Evolutionary conservation across 2,113 vertebrate species (phyloP), one percentile per base, ranked within the genome.

Genomic region (Orycteropus afer): DNA sequence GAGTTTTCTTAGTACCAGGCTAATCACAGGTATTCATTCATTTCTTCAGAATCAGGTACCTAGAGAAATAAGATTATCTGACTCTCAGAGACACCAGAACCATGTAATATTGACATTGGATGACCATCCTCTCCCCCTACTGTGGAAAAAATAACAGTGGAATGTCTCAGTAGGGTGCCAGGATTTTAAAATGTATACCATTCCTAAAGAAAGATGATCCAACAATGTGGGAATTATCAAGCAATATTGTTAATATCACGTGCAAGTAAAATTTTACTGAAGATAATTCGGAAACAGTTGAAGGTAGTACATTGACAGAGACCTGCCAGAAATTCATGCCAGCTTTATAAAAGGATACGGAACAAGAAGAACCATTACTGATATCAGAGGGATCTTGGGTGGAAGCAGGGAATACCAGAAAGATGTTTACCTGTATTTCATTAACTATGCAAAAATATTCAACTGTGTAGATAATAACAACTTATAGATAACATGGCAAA

Each of bases 141-240:
- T 8, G 11, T 81, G 59, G 67, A 83, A 94, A 90, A 79, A 5
- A 88, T 57, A 87, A 17, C 42, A 37, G 45, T 6, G 71, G 37
- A 84, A 27, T 78, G 42, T 61, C 32, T 77, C 53, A 77, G 1
- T 77, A 79, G 29, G 37, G 76, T 29, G 8, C 40, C 22, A 40
- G 37, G 32, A 59, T 90, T 94, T 42, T 79, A 37, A 77, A 89
- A 81, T n/a, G n/a, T n/a, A n/a, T n/a, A n/a, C n/a, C n/a, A n/a
- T n/a, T n/a, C n/a, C n/a, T n/a, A n/a, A n/a, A n/a, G n/a, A n/a
- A n/a, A n/a, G n/a, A n/a, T n/a, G n/a, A n/a, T n/a, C n/a, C n/a
- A n/a, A n/a, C n/a, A n/a, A n/a, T n/a, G n/a, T n/a, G n/a, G n/a
- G n/a, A n/a, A n/a, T n/a, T n/a, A n/a, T n/a, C n/a, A n/a, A n/a